phyloP scores from a whole-genome alignment of 2,797 vertebrate species.

The Microctenopoma stevenorrisi region DNA sequence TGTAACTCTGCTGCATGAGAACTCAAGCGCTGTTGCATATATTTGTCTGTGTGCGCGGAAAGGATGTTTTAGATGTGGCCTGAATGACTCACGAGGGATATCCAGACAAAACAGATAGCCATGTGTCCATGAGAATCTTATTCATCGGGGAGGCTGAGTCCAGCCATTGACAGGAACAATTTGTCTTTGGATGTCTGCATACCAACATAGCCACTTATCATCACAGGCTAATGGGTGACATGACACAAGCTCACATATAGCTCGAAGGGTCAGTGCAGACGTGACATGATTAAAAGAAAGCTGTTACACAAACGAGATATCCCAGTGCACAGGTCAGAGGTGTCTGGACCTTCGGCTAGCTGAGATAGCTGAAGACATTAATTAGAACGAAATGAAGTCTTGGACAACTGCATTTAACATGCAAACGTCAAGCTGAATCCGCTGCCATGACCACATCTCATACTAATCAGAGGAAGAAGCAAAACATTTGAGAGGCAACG shows the following conservation, averaged over 20 bases:
- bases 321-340: slow-evolving; percentile 50
- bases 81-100: slow-evolving; percentile 58
- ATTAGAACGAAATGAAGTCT: slow-evolving; percentile 35
- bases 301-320: slow-evolving; percentile 45
- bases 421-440: background rate
- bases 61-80: slow-evolving; percentile 55
- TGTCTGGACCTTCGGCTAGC: slow-evolving; percentile 34
- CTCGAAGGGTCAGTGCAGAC: slow-evolving; percentile 34
- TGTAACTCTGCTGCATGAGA: slow-evolving; percentile 19
- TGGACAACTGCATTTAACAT: slow-evolving; percentile 1
- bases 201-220: slow-evolving; percentile 66
- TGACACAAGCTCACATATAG: slow-evolving; percentile 43
- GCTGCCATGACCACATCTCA: slow-evolving; percentile 11
- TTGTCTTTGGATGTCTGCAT: slow-evolving; percentile 68
- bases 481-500: slow-evolving; percentile 17
- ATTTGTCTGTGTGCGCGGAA: slow-evolving; percentile 18
- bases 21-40: slow-evolving; percentile 24
- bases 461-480: slow-evolving; percentile 20
- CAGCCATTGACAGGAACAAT: slow-evolving; percentile 41
- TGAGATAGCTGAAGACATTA: slow-evolving; percentile 33
- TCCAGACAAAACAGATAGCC: slow-evolving; percentile 43
- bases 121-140: slow-evolving; percentile 33
- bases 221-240: slow-evolving; percentile 50
- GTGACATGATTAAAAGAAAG: slow-evolving; percentile 56
- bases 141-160: slow-evolving; percentile 29